Evolutionary conservation across 2,888 invertebrate species (phyloP).

Genomic region (Standfussiana lucernea): DNA sequence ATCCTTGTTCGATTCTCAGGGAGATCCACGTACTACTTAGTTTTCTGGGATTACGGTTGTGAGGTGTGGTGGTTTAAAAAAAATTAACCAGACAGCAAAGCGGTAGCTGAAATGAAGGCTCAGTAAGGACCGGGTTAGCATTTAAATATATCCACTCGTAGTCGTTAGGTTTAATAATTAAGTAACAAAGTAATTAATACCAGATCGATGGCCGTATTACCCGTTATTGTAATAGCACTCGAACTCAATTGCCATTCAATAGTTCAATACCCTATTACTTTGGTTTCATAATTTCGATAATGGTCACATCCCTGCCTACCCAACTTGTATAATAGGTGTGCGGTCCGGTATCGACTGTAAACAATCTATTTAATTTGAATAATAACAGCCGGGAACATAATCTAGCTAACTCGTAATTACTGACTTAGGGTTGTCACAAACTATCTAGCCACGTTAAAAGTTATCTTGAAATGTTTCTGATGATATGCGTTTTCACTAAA

Average conservation of each 20-base stretch:
- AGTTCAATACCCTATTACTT: slow-evolving; percentile 21
- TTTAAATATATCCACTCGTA: neutral
- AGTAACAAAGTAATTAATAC: slow-evolving; percentile 4
- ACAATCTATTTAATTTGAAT: slow-evolving; percentile 66
- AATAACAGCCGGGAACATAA: slow-evolving; percentile 58
- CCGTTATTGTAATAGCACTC: slow-evolving; percentile 13
- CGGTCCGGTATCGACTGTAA: slow-evolving; percentile 55
- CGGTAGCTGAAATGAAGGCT: neutral
- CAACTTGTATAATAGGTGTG: slow-evolving; percentile 35
- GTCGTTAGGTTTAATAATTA: neutral
- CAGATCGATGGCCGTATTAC: neutral
- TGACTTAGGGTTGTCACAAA: slow-evolving; percentile 50
- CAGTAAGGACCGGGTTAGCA: neutral
- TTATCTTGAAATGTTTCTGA: slow-evolving; percentile 45
- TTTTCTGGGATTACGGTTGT: neutral
- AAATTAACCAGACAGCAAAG: neutral
- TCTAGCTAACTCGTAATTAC: slow-evolving; percentile 58
- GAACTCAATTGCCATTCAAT: slow-evolving; percentile 10
- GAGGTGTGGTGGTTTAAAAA: neutral
- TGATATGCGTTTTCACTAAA: neutral
- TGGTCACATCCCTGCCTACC: slow-evolving; percentile 28
- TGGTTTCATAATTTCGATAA: slow-evolving; percentile 38
- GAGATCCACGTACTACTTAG: neutral
- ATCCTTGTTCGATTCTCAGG: no score
- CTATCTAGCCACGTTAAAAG: slow-evolving; percentile 7